phyloP scores from a whole-genome alignment of 2,113 vertebrate genomes.

The Elephantulus edwardii region DNA sequence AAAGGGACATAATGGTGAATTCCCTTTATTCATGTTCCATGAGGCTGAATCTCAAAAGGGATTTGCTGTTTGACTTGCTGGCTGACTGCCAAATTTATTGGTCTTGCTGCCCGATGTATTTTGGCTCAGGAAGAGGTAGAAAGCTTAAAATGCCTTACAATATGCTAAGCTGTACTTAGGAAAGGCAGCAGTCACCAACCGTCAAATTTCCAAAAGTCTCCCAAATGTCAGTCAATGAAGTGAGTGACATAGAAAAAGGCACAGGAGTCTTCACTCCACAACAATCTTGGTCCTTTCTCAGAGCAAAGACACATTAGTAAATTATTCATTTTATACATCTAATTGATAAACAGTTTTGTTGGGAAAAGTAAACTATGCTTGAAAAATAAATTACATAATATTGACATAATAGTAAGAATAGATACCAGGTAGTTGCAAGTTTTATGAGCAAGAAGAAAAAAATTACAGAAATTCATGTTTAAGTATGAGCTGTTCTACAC shows the following conservation, averaged over 20 bases:
- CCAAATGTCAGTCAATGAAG: background rate
- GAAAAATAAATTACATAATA: background rate
- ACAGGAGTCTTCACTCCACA: no score
- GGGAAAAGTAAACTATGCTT: background rate
- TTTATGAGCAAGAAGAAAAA: background rate
- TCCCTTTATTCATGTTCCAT: conserved; percentile 59
- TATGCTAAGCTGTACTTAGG: background rate
- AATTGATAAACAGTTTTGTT: conserved; percentile 1
- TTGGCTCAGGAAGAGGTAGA: background rate
- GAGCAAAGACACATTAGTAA: background rate
- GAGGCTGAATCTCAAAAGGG: conserved; percentile 54
- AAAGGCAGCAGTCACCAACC: conserved; percentile 39
- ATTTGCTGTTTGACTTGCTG: conserved; percentile 48
- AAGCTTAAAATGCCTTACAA: conserved; percentile 48
- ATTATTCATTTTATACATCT: background rate
- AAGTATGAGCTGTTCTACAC: background rate
- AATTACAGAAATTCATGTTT: background rate
- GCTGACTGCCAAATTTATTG: conserved; percentile 39
- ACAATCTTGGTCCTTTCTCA: background rate
- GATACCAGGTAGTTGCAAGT: background rate
- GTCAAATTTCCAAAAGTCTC: conserved; percentile 35
- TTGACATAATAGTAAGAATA: background rate
- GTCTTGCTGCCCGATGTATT: conserved; percentile 57
- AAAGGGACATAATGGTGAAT: conserved; percentile 44
- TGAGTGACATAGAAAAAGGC: background rate